phyloP scores from a whole-genome alignment of 1,140 invertebrate species.

The Penaeus japonicus region DNA sequence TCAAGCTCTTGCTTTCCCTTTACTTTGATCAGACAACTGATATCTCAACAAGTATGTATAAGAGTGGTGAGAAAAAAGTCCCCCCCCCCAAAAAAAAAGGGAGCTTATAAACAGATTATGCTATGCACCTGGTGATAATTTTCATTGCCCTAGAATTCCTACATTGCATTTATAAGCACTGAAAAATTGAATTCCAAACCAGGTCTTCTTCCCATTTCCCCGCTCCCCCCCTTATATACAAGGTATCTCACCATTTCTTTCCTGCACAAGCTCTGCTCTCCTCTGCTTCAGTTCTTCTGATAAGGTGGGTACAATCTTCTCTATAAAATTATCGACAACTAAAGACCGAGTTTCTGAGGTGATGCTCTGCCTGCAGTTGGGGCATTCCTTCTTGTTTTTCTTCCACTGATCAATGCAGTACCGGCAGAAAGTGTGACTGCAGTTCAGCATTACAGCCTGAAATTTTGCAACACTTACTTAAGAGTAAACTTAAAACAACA shows the following conservation, averaged over 20 bases:
- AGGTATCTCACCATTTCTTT: constrained; percentile 66
- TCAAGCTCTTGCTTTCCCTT: too few relatives aligned
- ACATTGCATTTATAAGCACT: too few relatives aligned
- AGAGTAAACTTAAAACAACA: not conserved
- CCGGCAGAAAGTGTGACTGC: constrained; percentile 81
- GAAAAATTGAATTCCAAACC: too few relatives aligned
- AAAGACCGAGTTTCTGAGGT: constrained; percentile 63
- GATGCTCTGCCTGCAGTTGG: constrained; percentile 72
- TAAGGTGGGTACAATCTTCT: constrained; percentile 73
- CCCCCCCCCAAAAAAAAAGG: too few relatives aligned
- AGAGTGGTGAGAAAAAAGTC: too few relatives aligned
- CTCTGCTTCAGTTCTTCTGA: constrained; percentile 67
- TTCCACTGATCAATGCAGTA: constrained; percentile 79
- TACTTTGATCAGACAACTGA: too few relatives aligned
- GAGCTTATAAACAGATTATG: too few relatives aligned
- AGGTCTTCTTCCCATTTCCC: too few relatives aligned
- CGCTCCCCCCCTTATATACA: too few relatives aligned
- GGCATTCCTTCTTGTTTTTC: constrained; percentile 76
- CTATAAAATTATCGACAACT: constrained; percentile 68
- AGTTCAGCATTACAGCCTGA: constrained; percentile 75
- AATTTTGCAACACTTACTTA: constrained; percentile 39
- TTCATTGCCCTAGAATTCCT: too few relatives aligned
- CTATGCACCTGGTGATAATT: too few relatives aligned
- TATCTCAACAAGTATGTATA: too few relatives aligned
- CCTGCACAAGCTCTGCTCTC: constrained; percentile 66